Conservation (phyloP, 2,113 vertebrate genomes). For the Platysternon megacephalum region DNA sequence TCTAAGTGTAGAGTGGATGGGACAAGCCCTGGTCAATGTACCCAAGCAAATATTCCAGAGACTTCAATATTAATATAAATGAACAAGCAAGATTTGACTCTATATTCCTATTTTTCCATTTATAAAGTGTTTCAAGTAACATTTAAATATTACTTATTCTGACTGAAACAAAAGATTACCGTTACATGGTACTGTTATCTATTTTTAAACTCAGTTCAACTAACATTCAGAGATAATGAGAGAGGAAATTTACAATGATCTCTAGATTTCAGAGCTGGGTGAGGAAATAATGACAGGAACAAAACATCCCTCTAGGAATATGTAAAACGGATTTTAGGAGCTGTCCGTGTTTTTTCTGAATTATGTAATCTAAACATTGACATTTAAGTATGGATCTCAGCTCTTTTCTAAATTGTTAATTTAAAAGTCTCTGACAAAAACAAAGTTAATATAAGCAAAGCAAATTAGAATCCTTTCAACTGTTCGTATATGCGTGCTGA, state of each 20-base stretch:
- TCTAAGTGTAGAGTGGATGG: not conserved
- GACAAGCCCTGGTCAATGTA: not conserved
- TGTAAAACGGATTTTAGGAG: not conserved
- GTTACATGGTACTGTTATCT: not conserved
- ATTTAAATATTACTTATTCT: not conserved
- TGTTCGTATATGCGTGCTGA: not conserved
- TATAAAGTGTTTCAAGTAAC: not conserved
- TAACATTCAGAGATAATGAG: not conserved
- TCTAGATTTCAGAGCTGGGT: not conserved
- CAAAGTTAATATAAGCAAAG: not conserved
- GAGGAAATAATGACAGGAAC: not conserved
- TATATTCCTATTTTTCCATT: slow-evolving; percentile 2
- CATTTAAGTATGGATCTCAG: not conserved
- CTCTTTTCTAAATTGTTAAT: not conserved
- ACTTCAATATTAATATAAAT: not conserved
- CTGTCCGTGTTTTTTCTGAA: not conserved
- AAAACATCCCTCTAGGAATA: not conserved
- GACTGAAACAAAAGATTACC: not conserved
- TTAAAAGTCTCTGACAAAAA: not conserved
- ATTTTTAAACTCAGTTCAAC: not conserved
- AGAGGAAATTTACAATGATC: not conserved
- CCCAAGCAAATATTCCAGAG: slow-evolving; percentile 8
- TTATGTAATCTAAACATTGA: not conserved
- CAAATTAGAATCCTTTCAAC: not conserved
- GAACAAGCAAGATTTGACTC: not conserved